These are phyloP conservation scores for Hippopotamyrus pictus DNA, from an alignment of 2,797 vertebrate species.

Conservation along the genomic window DNA sequence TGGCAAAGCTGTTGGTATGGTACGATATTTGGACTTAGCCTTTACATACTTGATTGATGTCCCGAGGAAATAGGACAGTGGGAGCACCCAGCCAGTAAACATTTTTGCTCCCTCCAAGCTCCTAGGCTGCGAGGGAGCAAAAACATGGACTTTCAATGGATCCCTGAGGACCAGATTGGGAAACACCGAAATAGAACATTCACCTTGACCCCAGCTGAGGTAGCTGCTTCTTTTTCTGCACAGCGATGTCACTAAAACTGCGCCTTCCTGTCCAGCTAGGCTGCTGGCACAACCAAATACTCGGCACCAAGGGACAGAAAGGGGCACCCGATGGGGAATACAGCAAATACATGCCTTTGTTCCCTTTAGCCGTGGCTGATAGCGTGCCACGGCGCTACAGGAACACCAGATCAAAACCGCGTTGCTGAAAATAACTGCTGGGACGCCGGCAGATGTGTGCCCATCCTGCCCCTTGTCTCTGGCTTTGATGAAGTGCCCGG, in stretches of 20 bases:
- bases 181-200: background rate
- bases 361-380: slow-evolving; percentile 41
- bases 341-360: slow-evolving; percentile 56
- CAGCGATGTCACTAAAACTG: slow-evolving; percentile 27
- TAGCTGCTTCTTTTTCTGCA: slow-evolving; percentile 27
- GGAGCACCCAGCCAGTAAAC: background rate
- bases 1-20: background rate
- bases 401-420: slow-evolving; percentile 25
- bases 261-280: slow-evolving; percentile 20
- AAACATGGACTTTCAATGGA: background rate
- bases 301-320: slow-evolving; percentile 43
- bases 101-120: background rate
- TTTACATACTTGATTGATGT: background rate
- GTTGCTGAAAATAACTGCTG: slow-evolving; percentile 50
- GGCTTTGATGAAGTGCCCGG: slow-evolving; percentile 44
- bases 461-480: slow-evolving; percentile 28
- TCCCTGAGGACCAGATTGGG: background rate
- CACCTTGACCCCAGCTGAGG: slow-evolving; percentile 19
- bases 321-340: slow-evolving; percentile 56
- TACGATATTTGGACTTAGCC: background rate
- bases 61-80: background rate
- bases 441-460: slow-evolving; percentile 60
- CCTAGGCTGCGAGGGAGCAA: background rate
- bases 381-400: slow-evolving; percentile 23
- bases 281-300: slow-evolving; percentile 55